Evolutionary conservation across 2,797 vertebrate genomes (phyloP), one percentile per base, ranked within the genome.

Genomic region (Gadopsis marmoratus): DNA sequence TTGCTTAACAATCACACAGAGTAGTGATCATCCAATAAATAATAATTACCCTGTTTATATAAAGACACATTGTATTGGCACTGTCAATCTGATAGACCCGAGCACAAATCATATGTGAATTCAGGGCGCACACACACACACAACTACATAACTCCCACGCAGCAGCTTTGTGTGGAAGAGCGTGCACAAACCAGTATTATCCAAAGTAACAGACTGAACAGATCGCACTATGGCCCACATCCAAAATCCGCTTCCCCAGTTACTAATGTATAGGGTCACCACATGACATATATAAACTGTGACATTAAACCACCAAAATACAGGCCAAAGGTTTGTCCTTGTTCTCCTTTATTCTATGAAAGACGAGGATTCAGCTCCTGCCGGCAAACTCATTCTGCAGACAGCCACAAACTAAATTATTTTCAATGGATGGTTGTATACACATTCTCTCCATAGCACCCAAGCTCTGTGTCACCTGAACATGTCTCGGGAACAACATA

Each of bases 101-200:
- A n/a, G 50, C 33, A 56, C 60, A 77, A 81, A 85, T 85, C 65
- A 79, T 62, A 79, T 71, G 70, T 45, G 72, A 67, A 86, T 81
- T 66, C 80, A 60, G 79, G 62, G n/a, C 11, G 2, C 62, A 33
- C 21, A 17, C 17, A n/a, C 11, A 51, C 50, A 48, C 51, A 35
- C n/a, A 71, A 43, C 72, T 51, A 41, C 58, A 71, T 71, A 84
- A 92, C 85, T 81, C 89, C 91, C 88, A 93, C 86, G 53, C 86
- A 70, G 85, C 85, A 79, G 88, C 77, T 83, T 85, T 84, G 83
- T 88, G 79, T 79, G 74, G 55, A 70, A 70, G 64, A 77, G 83
- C 79, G 69, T 85, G 84, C 84, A 83, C 76, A 86, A 78, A 73
- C 37, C 43, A 48, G 74, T 21, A 63, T 83, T 74, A 59, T 86